Base-by-base conservation (phyloP, 2,888 invertebrate species). In the Acronicta alni region DNA sequence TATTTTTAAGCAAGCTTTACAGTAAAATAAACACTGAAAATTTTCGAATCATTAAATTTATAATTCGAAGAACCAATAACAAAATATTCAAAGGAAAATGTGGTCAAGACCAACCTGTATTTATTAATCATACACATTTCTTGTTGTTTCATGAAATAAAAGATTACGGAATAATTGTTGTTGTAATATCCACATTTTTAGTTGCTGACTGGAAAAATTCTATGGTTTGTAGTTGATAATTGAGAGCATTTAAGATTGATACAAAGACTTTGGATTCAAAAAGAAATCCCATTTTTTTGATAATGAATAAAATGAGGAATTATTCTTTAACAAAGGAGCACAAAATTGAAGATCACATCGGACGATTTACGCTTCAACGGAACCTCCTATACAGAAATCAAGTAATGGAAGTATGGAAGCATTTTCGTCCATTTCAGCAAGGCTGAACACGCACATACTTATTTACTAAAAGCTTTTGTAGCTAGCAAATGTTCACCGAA, bases 401-500 rank as follows among this genome's bases (percentile, higher is more conserved):
- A 70, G 54, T 65, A 73, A 77, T 61, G 52, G 55, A 60, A 46
- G 49, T 26, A 26, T 52, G 18, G 14, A 23, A 48, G 47, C 26
- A 51, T 56, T 57, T 58, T 46, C 32, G 18, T 26, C 52, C 62
- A 57, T 59, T 63, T 56, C 58, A 59, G 59, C 3, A 10, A 12
- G 30, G 12, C 3, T 30, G 30, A 30, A 30, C 30, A 62, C 67
- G 43, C 55, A 60, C 52, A 56, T 53, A 59, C 57, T 43, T 52
- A 63, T 69, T 72, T 57, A 64, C 69, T 77, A 72, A 82, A 79
- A 82, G 82, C 84, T 80, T 83, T 82, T 73, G 57, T 72, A 64
- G 52, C 35, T 68, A 58, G 53, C 45, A 70, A 68, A 75, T 69
- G 77, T 60, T 79, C 79, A 77, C 39, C 76, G 73, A 72, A 72